Evolutionary conservation across 2,113 vertebrate species (phyloP).

Genomic region (Rhinolophus ferrumequinum): DNA sequence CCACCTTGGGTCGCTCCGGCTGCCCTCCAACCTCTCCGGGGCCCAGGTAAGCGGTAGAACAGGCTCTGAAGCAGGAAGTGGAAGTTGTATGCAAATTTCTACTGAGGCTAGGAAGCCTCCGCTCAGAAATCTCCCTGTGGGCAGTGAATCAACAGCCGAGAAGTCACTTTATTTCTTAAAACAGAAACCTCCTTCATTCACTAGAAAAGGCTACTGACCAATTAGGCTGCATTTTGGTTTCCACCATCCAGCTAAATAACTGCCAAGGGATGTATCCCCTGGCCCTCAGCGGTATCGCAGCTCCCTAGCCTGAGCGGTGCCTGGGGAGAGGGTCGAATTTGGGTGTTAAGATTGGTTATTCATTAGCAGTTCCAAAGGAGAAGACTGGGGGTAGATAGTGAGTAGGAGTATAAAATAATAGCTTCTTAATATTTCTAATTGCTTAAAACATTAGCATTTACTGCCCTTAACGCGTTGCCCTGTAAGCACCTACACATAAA

Average conservation of each 20-base stretch:
- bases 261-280: background rate
- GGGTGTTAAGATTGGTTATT: background rate
- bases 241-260: background rate
- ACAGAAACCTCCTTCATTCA: slow-evolving; percentile 79
- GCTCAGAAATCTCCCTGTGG: slow-evolving; percentile 51
- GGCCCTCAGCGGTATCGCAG: background rate
- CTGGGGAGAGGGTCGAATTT: background rate
- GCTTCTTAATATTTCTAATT: background rate
- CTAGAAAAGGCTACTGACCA: slow-evolving; percentile 57
- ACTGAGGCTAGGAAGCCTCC: slow-evolving; percentile 45
- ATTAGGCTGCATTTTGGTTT: slow-evolving; percentile 56
- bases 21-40: slow-evolving; percentile 69
- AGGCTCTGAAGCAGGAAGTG: slow-evolving; percentile 87
- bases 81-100: slow-evolving; percentile 80
- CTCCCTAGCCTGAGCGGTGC: background rate
- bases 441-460: background rate
- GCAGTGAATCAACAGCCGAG: slow-evolving; percentile 72
- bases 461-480: background rate
- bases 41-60: slow-evolving; percentile 85
- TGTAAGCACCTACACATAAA: background rate
- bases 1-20: background rate
- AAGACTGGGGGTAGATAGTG: background rate
- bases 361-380: background rate
- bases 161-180: slow-evolving; percentile 73
- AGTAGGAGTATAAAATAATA: background rate